Conservation (phyloP, 2,888 invertebrate genomes). For the Drosophila barbarae region DNA sequence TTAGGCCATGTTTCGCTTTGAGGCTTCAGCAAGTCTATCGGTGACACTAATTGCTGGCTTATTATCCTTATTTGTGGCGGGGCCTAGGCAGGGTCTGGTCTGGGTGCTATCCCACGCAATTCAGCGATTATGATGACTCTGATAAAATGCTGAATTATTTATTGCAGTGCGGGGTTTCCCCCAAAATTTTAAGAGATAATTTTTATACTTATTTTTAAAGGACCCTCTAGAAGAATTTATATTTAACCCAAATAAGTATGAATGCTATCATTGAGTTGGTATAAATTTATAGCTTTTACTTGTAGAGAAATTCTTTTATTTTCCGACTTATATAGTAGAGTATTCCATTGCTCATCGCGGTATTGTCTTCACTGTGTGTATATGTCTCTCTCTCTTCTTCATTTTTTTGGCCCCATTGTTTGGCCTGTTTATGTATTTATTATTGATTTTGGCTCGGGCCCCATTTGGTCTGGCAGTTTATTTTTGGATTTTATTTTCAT, state of each 20-base stretch:
- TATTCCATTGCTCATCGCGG: background rate
- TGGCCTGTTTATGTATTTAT: constrained; percentile 36
- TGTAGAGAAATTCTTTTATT: background rate
- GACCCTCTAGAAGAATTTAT: too few relatives aligned
- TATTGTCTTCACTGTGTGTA: constrained; percentile 6
- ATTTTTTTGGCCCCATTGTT: constrained; percentile 15
- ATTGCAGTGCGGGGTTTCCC: background rate
- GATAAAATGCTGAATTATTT: constrained; percentile 30
- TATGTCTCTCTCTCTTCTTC: background rate
- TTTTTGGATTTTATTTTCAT: constrained; percentile 40
- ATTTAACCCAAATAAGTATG: too few relatives aligned
- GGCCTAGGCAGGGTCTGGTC: background rate
- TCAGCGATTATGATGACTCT: constrained; percentile 57
- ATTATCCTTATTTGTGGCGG: constrained; percentile 49
- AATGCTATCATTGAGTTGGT: background rate
- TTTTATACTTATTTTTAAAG: background rate
- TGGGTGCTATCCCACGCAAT: constrained; percentile 53
- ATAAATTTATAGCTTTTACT: background rate
- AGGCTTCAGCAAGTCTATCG: constrained; percentile 52
- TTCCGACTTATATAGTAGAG: background rate
- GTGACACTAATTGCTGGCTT: constrained; percentile 68
- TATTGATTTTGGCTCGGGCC: constrained; percentile 39
- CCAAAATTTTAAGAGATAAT: background rate
- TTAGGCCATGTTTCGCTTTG: constrained; percentile 20
- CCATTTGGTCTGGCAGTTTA: constrained; percentile 35